Percentiles rank a stretch among this genome's conserved stretches.
phyloP scores from a whole-genome alignment of 1,140 invertebrate genomes.

The Geopemphigus sp. region DNA sequence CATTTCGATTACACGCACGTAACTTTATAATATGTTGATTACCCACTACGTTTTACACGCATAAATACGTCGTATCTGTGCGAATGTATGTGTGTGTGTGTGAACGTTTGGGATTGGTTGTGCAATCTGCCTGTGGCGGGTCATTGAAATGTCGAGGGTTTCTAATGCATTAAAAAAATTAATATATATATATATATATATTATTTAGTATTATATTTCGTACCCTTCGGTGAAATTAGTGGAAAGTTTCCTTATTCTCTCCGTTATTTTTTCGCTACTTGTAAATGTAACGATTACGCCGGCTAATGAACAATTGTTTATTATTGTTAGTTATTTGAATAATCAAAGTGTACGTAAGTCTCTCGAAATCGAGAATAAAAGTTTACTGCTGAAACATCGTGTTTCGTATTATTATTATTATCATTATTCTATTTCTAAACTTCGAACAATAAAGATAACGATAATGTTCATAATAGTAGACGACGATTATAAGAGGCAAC shows the following conservation, averaged over 20 bases:
- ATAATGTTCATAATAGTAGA: too few relatives aligned
- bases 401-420: not conserved
- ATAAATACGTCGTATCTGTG: too few relatives aligned
- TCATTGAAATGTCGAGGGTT: not conserved
- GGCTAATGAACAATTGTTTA: not conserved
- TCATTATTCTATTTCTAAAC: not conserved
- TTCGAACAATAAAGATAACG: not conserved
- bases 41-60: too few relatives aligned
- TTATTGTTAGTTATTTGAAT: not conserved
- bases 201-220: not conserved
- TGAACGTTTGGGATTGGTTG: not conserved
- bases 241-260: not conserved
- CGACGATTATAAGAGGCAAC: not conserved
- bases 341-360: not conserved
- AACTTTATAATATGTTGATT: not conserved
- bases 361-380: not conserved
- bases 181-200: not conserved
- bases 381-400: not conserved
- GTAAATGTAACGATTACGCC: not conserved
- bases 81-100: not conserved
- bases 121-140: not conserved
- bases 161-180: not conserved
- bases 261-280: not conserved
- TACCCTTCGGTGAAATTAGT: not conserved
- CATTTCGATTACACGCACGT: not conserved